Evolutionary conservation across 2,888 invertebrate species (phyloP).

Genomic region (Antheraea assamensis): DNA sequence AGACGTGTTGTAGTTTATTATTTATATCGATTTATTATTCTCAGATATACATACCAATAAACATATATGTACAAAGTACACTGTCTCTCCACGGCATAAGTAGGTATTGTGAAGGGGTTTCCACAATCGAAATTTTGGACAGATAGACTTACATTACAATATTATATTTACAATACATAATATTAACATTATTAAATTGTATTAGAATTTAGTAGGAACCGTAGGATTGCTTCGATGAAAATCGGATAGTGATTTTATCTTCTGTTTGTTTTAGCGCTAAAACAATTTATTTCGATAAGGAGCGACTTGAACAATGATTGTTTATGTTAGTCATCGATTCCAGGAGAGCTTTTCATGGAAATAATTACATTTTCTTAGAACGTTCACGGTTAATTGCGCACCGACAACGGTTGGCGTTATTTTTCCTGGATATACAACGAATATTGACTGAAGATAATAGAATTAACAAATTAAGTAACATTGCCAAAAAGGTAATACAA

Average conservation of each 20-base stretch:
- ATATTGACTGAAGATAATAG: not conserved
- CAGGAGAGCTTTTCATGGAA: not conserved
- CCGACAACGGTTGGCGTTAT: not conserved
- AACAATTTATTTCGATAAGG: no score
- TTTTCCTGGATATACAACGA: not conserved
- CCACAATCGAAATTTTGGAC: not conserved
- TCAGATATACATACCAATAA: no score
- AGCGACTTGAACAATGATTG: not conserved
- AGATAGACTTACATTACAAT: not conserved
- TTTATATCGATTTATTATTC: no score
- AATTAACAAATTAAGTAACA: constrained; percentile 6
- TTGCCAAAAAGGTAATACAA: not conserved
- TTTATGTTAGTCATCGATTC: not conserved
- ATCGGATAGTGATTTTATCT: not conserved
- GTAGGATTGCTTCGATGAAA: not conserved
- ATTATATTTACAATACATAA: not conserved
- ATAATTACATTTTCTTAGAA: not conserved
- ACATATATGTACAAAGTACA: no score
- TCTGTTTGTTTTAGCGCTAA: not conserved
- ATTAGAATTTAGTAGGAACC: not conserved
- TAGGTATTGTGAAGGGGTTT: no score
- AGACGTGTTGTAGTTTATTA: no score
- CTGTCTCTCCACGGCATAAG: no score
- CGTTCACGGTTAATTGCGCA: not conserved
- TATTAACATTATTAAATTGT: not conserved